Base-by-base conservation (phyloP, 2,888 invertebrate genomes). In the Dasysyrphus albostriatus region DNA sequence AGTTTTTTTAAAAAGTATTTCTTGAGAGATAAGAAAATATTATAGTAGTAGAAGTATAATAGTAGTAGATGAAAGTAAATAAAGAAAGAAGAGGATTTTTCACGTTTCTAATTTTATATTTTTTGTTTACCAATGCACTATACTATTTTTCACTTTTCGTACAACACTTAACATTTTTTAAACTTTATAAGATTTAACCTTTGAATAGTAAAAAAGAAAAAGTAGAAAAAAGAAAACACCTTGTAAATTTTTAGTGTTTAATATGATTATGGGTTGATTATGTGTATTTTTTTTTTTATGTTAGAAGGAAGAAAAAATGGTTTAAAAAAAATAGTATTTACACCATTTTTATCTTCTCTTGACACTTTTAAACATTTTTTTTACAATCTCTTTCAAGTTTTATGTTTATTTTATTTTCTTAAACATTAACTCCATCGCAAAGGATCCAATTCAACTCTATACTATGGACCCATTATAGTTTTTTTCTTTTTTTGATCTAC, bases 301-400 rank as follows among this genome's bases (percentile, higher is more conserved):
- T n/a, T n/a, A n/a, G 44, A 14, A 58, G 70, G 78, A 65, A 78
- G 77, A 75, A 74, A 47, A 67, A 56, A 67, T 54, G 37, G 32
- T 14, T 32, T 32, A 24, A 61, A 61, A 51, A 67, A 74, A 42
- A 42, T 42, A 39, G 63, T 63, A 59, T 67, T 87, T 74, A 87
- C 65, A 87, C 87, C 79, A 72, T 81, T 54, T 61, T 63, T 49
- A 49, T 83, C 75, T 83, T 83, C 83, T 79, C 78, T 83, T 87
- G 65, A 79, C 87, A 83, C 78, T 83, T 79, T 83, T 83, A 9
- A 74, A 12, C 78, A 87, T 79, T 74, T 85, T 84, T n/a, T 54
- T 63, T 24, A 24, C 2, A 24, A 24, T 51, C 32, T 44, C n/a
- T 84, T 61, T 19, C 58, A 65, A 54, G 63, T 73, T 72, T 75